Evolutionary conservation across 2,797 vertebrate species (phyloP).

Genomic region (Nasua narica): DNA sequence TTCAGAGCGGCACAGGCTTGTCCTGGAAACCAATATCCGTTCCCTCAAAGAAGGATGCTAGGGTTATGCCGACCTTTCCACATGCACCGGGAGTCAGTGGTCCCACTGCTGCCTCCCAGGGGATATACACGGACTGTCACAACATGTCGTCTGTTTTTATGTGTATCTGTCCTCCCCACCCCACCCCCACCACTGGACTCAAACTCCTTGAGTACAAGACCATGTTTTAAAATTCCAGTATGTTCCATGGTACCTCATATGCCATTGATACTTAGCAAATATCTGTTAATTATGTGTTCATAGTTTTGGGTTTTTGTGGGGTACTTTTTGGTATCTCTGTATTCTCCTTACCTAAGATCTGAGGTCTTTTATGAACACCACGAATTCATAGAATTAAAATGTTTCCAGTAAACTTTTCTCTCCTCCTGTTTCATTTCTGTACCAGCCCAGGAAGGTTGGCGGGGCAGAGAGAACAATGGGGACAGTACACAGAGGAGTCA

Average conservation of each 20-base stretch:
- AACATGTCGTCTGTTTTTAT: not conserved
- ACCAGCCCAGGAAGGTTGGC: not conserved
- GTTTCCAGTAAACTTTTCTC: not conserved
- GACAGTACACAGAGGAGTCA: too few relatives aligned
- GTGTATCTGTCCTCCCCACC: not conserved
- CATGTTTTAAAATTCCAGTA: not conserved
- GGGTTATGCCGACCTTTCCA: accelerated
- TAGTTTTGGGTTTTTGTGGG: not conserved
- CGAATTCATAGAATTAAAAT: not conserved
- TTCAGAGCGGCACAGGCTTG: not conserved
- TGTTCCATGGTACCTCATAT: not conserved
- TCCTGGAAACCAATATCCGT: not conserved
- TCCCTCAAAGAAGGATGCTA: not conserved
- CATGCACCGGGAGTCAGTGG: accelerated
- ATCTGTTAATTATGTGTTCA: not conserved
- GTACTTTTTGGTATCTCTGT: not conserved
- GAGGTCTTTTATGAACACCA: not conserved
- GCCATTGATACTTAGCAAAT: not conserved
- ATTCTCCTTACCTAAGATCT: not conserved
- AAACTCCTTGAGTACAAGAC: not conserved
- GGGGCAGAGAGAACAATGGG: not conserved
- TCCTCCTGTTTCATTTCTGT: not conserved
- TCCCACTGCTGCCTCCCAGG: too few relatives aligned
- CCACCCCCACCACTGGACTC: not conserved
- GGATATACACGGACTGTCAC: accelerated